Percentiles rank a stretch among this genome's conserved stretches.
phyloP scores from a whole-genome alignment of 2,113 vertebrate species.

The Acanthochromis polyacanthus region DNA sequence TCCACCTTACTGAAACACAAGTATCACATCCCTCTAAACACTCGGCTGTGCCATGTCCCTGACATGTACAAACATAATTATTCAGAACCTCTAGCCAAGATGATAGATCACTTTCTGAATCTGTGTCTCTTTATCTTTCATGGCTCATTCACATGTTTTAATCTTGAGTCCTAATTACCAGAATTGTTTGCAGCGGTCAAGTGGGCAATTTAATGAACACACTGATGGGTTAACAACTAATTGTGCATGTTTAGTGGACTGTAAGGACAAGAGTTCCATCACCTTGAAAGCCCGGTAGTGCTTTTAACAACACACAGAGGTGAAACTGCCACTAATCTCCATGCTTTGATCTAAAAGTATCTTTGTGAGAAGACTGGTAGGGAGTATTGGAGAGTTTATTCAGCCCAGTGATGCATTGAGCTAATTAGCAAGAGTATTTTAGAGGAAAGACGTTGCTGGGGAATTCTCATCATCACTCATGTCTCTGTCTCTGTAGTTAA shows the following conservation, averaged over 20 bases:
- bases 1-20: conserved; percentile 28
- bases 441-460: conserved; percentile 46
- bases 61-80: not conserved
- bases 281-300: conserved; percentile 17
- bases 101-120: not conserved
- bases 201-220: conserved; percentile 32
- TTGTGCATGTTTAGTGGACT: conserved; percentile 9
- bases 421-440: conserved; percentile 62
- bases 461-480: conserved; percentile 46
- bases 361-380: conserved; percentile 21
- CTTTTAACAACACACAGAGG: conserved; percentile 35
- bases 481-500: conserved; percentile 59
- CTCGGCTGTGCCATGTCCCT: not conserved
- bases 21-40: conserved; percentile 5
- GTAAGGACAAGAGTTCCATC: conserved; percentile 2
- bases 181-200: conserved; percentile 5
- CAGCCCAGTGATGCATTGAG: conserved; percentile 43
- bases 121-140: not conserved
- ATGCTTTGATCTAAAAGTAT: conserved; percentile 40
- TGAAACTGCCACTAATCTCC: conserved; percentile 39
- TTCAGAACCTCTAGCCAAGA: not conserved
- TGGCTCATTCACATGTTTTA: conserved; percentile 18
- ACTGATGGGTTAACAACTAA: conserved; percentile 24
- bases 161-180: conserved; percentile 23
- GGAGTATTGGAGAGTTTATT: conserved; percentile 31